These are phyloP conservation scores for Patiria pectinifera DNA, from an alignment of 53 echinoderm and acorn worm genomes.

Conservation along the genomic window DNA sequence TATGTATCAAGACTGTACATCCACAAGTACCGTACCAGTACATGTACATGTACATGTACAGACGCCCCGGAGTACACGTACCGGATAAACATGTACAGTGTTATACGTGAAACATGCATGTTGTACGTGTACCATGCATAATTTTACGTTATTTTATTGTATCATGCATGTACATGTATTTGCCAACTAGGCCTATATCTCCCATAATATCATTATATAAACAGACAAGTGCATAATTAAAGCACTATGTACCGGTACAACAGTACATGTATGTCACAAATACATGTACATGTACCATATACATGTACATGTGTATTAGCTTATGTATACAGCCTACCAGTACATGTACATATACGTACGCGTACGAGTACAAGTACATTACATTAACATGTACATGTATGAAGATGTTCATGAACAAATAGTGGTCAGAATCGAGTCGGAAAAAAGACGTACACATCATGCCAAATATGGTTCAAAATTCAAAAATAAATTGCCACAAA, in stretches of 20 bases:
- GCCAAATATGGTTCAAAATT: too few species aligned
- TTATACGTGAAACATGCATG: neutral
- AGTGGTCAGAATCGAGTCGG: neutral
- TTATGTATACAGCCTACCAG: neutral
- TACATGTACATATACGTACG: neutral
- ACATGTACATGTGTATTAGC: neutral
- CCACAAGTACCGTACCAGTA: neutral
- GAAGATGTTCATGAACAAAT: too few species aligned
- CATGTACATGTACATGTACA: conserved; percentile 26
- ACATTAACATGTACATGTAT: conserved; percentile 10
- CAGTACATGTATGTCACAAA: too few species aligned
- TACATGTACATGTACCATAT: neutral
- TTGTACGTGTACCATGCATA: neutral
- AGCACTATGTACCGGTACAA: too few species aligned
- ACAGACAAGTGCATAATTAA: too few species aligned
- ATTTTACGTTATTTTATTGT: neutral
- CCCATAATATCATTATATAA: too few species aligned
- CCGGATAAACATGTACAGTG: neutral
- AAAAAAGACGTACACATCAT: too few species aligned
- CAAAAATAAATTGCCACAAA: too few species aligned
- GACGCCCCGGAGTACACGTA: neutral
- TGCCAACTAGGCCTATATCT: too few species aligned
- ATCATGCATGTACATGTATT: too few species aligned
- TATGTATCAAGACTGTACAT: too few species aligned
- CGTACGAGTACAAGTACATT: neutral